Base-by-base conservation (phyloP, 2,797 vertebrate species). In the Chiroxiphia lanceolata region DNA sequence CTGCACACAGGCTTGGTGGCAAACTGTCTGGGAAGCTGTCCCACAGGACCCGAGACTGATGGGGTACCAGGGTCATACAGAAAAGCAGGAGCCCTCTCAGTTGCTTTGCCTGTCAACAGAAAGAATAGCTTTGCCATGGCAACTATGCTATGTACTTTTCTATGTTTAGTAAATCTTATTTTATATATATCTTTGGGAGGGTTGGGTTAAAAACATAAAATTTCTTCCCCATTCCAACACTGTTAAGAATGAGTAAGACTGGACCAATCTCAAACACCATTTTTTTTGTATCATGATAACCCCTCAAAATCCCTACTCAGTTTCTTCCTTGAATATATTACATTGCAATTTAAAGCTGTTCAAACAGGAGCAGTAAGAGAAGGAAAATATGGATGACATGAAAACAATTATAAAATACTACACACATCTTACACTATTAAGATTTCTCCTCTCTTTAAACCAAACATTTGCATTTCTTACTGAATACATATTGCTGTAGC, bases 41-140 rank as follows among this genome's bases (percentile, higher is more conserved):
- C 74, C 70, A 20, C 47, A n/a, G 33, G 54, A 93, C 33, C 5
- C 0, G 2, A 84, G 34, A 33, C 33, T 53, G 26, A 75, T 22
- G 69, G 13, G 33, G 50, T 54, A 34, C 50, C 53, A 72, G 50
- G 38, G 57, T 45, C 83, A 64, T 9, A 53, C 0, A 0, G 50
- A 69, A 75, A 83, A 92, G 42, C 34, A 80, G 38, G 7, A 91
- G 13, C 6, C 44, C 25, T 59, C 20, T 15, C 59, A 47, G 27
- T 16, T 81, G 85, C 34, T 57, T 69, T 0, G 1, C 27, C 45
- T 56, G 45, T 38, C 63, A 81, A 26, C 22, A 82, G 53, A 84
- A 90, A 70, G 45, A 84, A 76, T 17, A 79, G 34, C 54, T 96
- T 93, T 92, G 69, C 74, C 80, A 94, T 90, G 77, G 72, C 53